phyloP scores from a whole-genome alignment of 2,797 vertebrate genomes.

The Tachyglossus aculeatus region DNA sequence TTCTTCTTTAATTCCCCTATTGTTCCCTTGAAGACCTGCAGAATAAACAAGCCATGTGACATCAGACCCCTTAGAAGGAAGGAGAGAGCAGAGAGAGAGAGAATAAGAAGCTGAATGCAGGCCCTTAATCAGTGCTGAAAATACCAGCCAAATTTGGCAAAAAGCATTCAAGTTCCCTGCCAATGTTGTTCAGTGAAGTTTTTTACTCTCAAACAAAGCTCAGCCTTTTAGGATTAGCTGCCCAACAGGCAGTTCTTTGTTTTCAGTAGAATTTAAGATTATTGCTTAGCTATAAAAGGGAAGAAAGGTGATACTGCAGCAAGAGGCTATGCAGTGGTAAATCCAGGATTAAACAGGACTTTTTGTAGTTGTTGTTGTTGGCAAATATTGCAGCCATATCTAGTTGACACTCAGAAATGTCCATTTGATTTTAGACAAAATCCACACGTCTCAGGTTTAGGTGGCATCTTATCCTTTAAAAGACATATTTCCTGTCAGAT shows the following conservation, averaged over 20 bases:
- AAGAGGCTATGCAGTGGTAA: constrained; percentile 36
- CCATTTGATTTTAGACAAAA: constrained; percentile 16
- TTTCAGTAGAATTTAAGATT: constrained; percentile 62
- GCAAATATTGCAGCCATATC: constrained; percentile 43
- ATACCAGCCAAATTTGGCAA: constrained; percentile 43
- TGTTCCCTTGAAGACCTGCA: constrained; percentile 5
- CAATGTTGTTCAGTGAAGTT: constrained; percentile 43
- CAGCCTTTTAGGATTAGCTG: constrained; percentile 61
- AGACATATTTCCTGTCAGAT: constrained; percentile 8
- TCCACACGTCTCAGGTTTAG: constrained; percentile 21
- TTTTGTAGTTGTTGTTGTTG: constrained; percentile 50
- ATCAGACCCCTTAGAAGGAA: not conserved
- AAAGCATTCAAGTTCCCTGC: constrained; percentile 55
- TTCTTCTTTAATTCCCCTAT: not conserved
- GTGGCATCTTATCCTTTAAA: not conserved
- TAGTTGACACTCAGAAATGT: not conserved
- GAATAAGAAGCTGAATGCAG: not conserved
- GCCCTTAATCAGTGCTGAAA: constrained; percentile 17
- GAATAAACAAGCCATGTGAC: not conserved
- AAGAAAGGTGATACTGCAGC: constrained; percentile 66
- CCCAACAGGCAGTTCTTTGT: constrained; percentile 78
- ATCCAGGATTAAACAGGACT: constrained; percentile 47
- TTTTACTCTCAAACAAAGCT: constrained; percentile 65
- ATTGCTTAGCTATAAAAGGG: constrained; percentile 46
- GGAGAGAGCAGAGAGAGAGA: not conserved